A percentile compares a stretch with the other conserved stretches of the same genome.
Evolutionary conservation across 2,888 invertebrate genomes (phyloP).

Genomic region (Spilarctia lutea): DNA sequence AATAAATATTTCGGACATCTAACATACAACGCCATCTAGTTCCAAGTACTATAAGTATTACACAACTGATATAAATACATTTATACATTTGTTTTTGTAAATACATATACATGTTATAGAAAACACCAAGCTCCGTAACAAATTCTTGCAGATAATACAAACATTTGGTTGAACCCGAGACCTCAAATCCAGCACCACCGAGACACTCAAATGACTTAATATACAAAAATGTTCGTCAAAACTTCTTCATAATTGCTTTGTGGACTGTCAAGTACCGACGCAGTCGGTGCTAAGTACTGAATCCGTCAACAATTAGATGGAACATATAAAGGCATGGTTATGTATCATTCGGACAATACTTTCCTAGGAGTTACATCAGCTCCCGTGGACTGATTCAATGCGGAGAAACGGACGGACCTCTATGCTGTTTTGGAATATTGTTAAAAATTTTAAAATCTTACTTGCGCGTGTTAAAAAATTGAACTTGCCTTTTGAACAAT

Average conservation of each 20-base stretch:
- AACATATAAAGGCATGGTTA: slow-evolving; percentile 62
- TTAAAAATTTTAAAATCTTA: slow-evolving; percentile 58
- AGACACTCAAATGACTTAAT: no score
- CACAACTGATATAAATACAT: no score
- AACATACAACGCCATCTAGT: no score
- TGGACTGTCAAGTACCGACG: slow-evolving; percentile 58
- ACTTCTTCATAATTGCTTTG: slow-evolving; percentile 72
- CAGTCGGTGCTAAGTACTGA: slow-evolving; percentile 78
- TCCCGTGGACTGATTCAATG: slow-evolving; percentile 73
- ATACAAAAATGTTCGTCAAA: slow-evolving; percentile 76
- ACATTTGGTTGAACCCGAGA: no score
- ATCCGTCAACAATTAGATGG: slow-evolving; percentile 71
- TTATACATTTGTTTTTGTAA: no score
- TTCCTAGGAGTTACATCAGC: slow-evolving; percentile 67
- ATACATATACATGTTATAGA: no score
- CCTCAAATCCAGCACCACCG: no score
- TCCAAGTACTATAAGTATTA: no score
- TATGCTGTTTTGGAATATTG: slow-evolving; percentile 26
- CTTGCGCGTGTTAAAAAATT: slow-evolving; percentile 72
- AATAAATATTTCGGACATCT: no score
- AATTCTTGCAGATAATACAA: no score
- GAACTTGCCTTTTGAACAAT: slow-evolving; percentile 60
- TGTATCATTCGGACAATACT: no score
- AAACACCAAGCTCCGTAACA: no score
- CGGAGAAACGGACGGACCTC: slow-evolving; percentile 80